These are phyloP conservation scores for Nymphalis urticae DNA, from an alignment of 2,888 invertebrate genomes.

Conservation along the genomic window DNA sequence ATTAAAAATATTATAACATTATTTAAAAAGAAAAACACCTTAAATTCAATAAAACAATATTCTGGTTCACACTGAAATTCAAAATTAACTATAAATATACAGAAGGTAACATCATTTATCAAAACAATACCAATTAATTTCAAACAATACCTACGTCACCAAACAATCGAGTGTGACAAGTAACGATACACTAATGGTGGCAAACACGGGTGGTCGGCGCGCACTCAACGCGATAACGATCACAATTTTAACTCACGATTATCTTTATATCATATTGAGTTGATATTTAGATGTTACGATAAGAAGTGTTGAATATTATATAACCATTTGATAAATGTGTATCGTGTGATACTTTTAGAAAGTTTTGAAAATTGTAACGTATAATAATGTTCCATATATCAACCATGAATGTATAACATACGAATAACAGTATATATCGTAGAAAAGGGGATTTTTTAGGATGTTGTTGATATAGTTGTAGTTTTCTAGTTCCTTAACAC, in stretches of 20 bases:
- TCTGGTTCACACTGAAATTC: neutral
- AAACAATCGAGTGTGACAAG: constrained; percentile 11
- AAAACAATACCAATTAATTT: constrained; percentile 15
- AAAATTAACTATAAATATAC: neutral
- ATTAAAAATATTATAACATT: neutral
- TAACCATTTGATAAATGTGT: constrained; percentile 16
- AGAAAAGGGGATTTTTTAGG: too few relatives aligned
- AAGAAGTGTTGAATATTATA: constrained; percentile 28
- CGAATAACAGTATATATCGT: too few relatives aligned
- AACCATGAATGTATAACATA: too few relatives aligned
- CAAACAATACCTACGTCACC: constrained; percentile 9
- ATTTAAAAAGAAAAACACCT: too few relatives aligned
- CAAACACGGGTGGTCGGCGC: constrained; percentile 34
- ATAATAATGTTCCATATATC: too few relatives aligned
- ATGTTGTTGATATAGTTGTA: too few relatives aligned
- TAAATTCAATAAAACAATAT: neutral
- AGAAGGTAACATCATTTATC: neutral
- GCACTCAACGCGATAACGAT: constrained; percentile 30
- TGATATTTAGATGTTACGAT: constrained; percentile 28
- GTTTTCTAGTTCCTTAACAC: too few relatives aligned
- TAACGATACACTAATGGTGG: constrained; percentile 28
- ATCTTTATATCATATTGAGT: constrained; percentile 32
- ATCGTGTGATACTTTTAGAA: neutral
- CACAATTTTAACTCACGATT: constrained; percentile 31
- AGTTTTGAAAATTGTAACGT: neutral